These are phyloP conservation scores for Albula glossodonta DNA, from an alignment of 2,113 vertebrate species.

Conservation along the genomic window DNA sequence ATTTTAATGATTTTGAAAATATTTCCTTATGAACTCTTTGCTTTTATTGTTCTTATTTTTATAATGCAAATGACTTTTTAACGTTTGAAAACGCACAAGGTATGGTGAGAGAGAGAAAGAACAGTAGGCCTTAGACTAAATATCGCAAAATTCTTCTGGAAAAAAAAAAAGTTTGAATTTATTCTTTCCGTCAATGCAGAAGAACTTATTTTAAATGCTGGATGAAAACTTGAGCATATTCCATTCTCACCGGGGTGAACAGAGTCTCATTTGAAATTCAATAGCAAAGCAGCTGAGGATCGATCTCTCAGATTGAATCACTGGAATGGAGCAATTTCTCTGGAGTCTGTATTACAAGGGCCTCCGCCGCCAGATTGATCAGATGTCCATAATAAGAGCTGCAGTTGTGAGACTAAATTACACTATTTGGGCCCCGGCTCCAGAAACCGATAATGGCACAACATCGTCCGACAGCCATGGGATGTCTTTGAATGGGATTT, in stretches of 20 bases:
- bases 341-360: constrained; percentile 36
- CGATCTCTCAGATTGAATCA: constrained; percentile 61
- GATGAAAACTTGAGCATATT: constrained; percentile 2
- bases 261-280: constrained; percentile 48
- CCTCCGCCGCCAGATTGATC: constrained; percentile 59
- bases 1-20: constrained; percentile 13
- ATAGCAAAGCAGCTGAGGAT: constrained; percentile 61
- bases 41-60: neutral
- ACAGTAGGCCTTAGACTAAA: neutral
- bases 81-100: neutral
- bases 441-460: neutral
- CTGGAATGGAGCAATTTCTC: constrained; percentile 63
- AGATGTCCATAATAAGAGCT: constrained; percentile 55
- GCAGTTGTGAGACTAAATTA: constrained; percentile 41
- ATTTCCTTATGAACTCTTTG: neutral
- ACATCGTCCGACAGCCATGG: neutral
- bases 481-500: neutral
- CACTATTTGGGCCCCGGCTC: neutral
- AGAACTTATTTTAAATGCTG: neutral
- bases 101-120: neutral
- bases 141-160: neutral
- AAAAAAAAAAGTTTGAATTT: constrained; percentile 29
- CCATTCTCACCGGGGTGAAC: constrained; percentile 32
- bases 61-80: neutral
- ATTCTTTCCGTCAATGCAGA: constrained; percentile 28